Conservation (phyloP, 1,140 invertebrate genomes). For the Drosophila funebris region DNA sequence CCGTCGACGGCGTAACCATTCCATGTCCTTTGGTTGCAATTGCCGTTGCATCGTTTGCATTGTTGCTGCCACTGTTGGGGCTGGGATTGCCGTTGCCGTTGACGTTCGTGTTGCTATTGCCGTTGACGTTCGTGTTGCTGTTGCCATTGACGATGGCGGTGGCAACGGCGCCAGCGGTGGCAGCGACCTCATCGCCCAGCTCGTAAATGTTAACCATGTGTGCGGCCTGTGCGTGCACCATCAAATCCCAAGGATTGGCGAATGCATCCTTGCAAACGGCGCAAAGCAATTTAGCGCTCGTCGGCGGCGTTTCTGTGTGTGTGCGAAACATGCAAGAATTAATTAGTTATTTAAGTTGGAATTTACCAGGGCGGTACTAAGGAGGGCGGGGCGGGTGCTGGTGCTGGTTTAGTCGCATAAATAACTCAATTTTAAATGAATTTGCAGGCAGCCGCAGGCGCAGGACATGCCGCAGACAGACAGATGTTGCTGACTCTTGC, state of each 20-base stretch:
- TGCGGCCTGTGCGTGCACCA: conserved; percentile 91
- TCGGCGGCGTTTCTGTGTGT: conserved; percentile 78
- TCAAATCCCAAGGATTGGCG: conserved; percentile 90
- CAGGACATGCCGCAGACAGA: conserved; percentile 35
- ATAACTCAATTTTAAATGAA: conserved; percentile 82
- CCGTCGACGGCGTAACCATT: conserved; percentile 3
- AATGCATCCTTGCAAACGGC: conserved; percentile 92
- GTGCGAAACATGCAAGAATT: conserved; percentile 68
- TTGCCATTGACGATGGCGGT: background rate
- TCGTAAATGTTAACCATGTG: conserved; percentile 93
- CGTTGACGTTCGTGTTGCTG: conserved; percentile 24
- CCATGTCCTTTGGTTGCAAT: conserved; percentile 34
- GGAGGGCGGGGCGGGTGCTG: background rate
- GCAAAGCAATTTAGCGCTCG: conserved; percentile 87
- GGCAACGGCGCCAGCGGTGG: background rate
- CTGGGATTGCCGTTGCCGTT: conserved; percentile 7
- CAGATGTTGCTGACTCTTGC: conserved; percentile 72
- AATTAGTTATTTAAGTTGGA: conserved; percentile 82
- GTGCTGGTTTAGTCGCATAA: conserved; percentile 56
- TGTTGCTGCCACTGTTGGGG: conserved; percentile 22
- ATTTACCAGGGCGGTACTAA: conserved; percentile 41
- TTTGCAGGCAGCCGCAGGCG: conserved; percentile 47
- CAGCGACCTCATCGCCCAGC: conserved; percentile 85
- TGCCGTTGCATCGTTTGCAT: conserved; percentile 45
- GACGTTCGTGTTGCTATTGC: conserved; percentile 28